Base-by-base conservation (phyloP, 2,113 vertebrate genomes). In the Fulica atra region DNA sequence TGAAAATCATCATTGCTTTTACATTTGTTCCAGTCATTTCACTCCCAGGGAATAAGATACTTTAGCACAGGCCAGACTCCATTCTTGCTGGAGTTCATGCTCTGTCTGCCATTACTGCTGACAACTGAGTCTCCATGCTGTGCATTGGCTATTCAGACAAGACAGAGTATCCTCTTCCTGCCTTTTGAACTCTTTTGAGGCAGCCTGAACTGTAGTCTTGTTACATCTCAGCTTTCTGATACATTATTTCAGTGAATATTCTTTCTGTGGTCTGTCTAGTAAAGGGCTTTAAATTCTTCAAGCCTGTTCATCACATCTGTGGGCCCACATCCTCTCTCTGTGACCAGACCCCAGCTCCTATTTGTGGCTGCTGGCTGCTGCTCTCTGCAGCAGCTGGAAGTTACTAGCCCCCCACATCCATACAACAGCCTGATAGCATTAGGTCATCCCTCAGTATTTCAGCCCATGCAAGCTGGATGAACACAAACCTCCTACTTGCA, bases 401-500 rank as follows among this genome's bases (percentile, higher is more conserved):
- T 24, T 28, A 35, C 16, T 53, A 24, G 10, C 15, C 26, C 18
- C 28, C 83, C 0, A 0, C 10, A 3, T 10, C 28, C 15, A 53
- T 53, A 44, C 33, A 40, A 44, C 6, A 38, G 31, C 9, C 13
- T 25, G 18, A 29, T 18, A 33, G 10, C 6, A 1, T 53, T 35
- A 51, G n/a, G 26, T 21, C 1, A 2, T 48, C 38, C 25, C 18
- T 73, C 28, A 59, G 2, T 1, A 3, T 25, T 53, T 50, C 54
- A 70, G 19, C 36, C n/a, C 7, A 1, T 5, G 28, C 0, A 1
- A 48, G 17, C 26, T 20, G 35, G 35, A 40, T 81, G 57, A 57
- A 13, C 44, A 57, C 9, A 36, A 73, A 15, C 13, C 46, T 48
- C 24, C 48, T 50, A 4, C 26, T 46, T 38, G 25, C 4, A 2